A percentile compares a stretch with the other conserved stretches of the same genome.
Evolutionary conservation across 2,888 invertebrate genomes (phyloP).

Genomic region (Catocala nupta): DNA sequence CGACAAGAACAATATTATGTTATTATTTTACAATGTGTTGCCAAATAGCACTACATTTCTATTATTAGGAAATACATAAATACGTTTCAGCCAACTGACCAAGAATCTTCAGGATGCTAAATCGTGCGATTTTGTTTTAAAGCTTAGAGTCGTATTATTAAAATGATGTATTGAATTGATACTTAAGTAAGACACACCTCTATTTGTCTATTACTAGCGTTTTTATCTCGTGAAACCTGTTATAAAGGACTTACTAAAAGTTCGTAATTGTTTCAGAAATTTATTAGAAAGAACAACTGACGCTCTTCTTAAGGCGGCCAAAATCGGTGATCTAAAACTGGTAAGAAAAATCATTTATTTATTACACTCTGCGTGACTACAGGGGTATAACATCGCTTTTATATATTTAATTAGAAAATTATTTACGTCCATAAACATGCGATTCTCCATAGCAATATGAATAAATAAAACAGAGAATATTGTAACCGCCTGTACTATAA

Average conservation of each 20-base stretch:
- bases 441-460: too few relatives aligned
- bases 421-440: too few relatives aligned
- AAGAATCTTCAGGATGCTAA: too few relatives aligned
- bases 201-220: neutral
- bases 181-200: neutral
- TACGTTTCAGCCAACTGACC: too few relatives aligned
- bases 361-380: slow-evolving; percentile 23
- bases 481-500: too few relatives aligned
- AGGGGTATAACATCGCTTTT: neutral
- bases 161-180: neutral
- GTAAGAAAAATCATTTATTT: slow-evolving; percentile 77
- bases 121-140: too few relatives aligned
- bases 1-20: slow-evolving; percentile 4
- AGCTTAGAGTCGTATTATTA: too few relatives aligned
- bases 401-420: too few relatives aligned
- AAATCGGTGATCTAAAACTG: slow-evolving; percentile 93
- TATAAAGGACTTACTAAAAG: slow-evolving; percentile 40
- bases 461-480: too few relatives aligned
- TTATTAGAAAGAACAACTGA: slow-evolving; percentile 94
- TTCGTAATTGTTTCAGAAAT: slow-evolving; percentile 88
- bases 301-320: slow-evolving; percentile 93
- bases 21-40: neutral
- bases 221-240: slow-evolving; percentile 6
- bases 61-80: too few relatives aligned
- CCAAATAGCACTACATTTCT: neutral